phyloP scores from a whole-genome alignment of 2,113 vertebrate species.

The Leptosomus discolor region DNA sequence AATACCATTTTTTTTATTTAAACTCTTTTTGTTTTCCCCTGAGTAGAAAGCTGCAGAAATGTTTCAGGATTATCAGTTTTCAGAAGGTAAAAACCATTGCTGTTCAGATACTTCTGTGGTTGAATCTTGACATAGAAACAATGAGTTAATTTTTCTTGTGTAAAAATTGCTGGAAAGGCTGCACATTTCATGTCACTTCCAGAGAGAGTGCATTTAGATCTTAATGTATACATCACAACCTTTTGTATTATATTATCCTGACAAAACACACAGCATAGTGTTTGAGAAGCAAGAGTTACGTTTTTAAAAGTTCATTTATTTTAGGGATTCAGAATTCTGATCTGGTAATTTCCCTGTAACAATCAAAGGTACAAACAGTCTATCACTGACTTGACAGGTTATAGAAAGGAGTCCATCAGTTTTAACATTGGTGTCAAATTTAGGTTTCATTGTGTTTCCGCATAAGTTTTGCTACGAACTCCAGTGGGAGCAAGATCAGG shows the following conservation, averaged over 20 bases:
- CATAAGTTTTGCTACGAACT: neutral
- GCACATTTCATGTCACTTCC: conserved; percentile 5
- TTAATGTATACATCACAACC: conserved; percentile 21
- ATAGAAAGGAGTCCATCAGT: conserved; percentile 34
- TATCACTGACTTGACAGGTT: conserved; percentile 26
- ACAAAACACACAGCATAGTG: conserved; percentile 4
- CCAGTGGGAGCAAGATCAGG: neutral
- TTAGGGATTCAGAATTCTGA: conserved; percentile 33
- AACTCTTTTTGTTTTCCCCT: neutral
- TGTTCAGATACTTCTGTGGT: neutral
- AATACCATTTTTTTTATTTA: neutral
- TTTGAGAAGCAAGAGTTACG: conserved; percentile 40
- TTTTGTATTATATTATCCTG: conserved; percentile 27
- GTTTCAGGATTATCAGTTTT: neutral
- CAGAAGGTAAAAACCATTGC: neutral
- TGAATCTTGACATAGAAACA: neutral
- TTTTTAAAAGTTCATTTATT: conserved; percentile 41
- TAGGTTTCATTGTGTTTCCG: neutral
- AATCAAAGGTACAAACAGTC: conserved; percentile 21
- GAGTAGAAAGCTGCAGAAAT: neutral
- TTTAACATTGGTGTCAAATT: conserved; percentile 12
- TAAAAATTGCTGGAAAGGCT: conserved; percentile 10
- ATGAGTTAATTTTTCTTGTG: conserved; percentile 43
- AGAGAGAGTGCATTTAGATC: conserved; percentile 9
- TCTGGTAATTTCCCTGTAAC: conserved; percentile 35